phyloP scores from a whole-genome alignment of 2,888 invertebrate genomes.

The Dasypolia templi region DNA sequence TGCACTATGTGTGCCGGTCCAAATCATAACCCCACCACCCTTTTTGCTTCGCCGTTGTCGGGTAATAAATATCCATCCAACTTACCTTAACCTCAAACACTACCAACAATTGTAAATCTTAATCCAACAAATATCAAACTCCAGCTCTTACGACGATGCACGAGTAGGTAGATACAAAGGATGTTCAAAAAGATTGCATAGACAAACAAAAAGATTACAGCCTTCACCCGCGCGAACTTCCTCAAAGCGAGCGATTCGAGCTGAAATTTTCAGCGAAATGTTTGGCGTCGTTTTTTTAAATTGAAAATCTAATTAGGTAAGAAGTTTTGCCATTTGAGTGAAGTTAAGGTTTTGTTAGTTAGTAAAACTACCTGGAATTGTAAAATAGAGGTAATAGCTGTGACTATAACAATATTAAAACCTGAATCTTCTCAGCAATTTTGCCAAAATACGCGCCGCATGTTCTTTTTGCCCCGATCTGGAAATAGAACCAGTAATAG shows the following conservation, averaged over 20 bases:
- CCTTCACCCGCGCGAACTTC: constrained; percentile 32
- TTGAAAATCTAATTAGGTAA: constrained; percentile 44
- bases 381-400: background rate
- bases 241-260: constrained; percentile 35
- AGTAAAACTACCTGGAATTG: background rate
- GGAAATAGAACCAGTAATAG: too few species aligned
- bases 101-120: background rate
- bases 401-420: background rate
- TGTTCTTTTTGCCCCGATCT: background rate
- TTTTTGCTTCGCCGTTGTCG: too few species aligned
- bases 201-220: constrained; percentile 37
- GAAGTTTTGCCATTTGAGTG: constrained; percentile 33
- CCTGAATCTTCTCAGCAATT: background rate
- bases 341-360: constrained; percentile 8
- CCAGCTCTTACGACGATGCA: background rate
- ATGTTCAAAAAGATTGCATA: too few species aligned
- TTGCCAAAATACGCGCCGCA: background rate
- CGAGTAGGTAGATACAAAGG: constrained; percentile 11
- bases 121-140: background rate
- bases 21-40: too few species aligned
- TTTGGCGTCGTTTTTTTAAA: constrained; percentile 32
- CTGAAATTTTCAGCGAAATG: constrained; percentile 36
- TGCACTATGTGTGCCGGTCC: too few species aligned
- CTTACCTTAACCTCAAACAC: background rate
- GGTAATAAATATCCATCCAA: background rate